A percentile compares a stretch with the other conserved stretches of the same genome.
These are phyloP conservation scores for Onychorhynchus coronatus DNA, from an alignment of 2,113 vertebrate genomes.

Conservation along the genomic window DNA sequence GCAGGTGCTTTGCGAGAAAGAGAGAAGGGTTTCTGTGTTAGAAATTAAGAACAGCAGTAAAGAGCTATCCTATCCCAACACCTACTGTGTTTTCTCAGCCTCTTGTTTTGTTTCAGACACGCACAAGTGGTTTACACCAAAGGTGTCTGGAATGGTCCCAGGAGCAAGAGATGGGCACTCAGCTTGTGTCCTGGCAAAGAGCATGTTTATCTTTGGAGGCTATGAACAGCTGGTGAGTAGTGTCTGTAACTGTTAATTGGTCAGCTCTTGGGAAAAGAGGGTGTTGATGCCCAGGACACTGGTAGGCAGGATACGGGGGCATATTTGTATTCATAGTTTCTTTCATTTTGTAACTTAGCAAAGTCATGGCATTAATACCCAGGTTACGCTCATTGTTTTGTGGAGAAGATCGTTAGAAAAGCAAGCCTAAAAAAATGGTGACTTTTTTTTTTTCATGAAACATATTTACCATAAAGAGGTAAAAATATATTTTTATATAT, in stretches of 20 bases:
- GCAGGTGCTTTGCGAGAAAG: neutral
- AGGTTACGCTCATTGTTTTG: neutral
- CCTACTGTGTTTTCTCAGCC: neutral
- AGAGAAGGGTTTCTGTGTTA: neutral
- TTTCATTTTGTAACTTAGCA: neutral
- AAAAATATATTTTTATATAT: neutral
- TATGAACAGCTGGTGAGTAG: constrained; percentile 94
- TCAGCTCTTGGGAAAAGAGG: neutral
- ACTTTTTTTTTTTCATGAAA: neutral
- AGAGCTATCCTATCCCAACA: neutral
- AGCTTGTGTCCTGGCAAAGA: constrained; percentile 88
- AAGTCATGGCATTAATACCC: neutral
- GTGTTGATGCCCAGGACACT: neutral
- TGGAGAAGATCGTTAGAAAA: neutral
- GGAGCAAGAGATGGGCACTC: constrained; percentile 96
- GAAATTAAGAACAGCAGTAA: neutral
- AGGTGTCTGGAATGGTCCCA: constrained; percentile 88
- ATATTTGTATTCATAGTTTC: neutral
- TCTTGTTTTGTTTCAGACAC: constrained; percentile 74
- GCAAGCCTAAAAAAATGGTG: neutral
- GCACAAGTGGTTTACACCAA: constrained; percentile 92
- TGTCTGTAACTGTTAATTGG: neutral
- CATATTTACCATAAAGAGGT: neutral
- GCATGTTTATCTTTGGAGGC: constrained; percentile 98
- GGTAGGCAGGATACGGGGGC: neutral